These are phyloP conservation scores for Bergia puertoricense DNA, from an alignment of 92 coral and sea anemone species.

Conservation along the genomic window DNA sequence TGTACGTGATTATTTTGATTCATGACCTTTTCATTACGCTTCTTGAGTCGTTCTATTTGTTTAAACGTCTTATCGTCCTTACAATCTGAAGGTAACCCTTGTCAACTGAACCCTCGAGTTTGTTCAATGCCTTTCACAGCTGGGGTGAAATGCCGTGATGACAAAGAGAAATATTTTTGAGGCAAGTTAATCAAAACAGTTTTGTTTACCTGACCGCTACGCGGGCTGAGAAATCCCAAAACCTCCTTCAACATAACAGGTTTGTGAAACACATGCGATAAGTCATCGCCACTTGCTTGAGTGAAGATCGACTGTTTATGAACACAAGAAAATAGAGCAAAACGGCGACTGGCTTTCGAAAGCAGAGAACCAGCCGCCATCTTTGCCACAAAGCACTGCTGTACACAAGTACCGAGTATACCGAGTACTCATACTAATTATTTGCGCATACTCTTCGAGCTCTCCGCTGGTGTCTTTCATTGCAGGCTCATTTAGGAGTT, in stretches of 20 bases:
- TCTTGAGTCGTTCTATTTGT: too few species aligned
- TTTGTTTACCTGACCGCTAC: conserved; percentile 64
- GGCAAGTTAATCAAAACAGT: background rate
- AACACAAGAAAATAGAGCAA: conserved; percentile 58
- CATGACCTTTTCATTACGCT: background rate
- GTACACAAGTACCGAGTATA: conserved; percentile 36
- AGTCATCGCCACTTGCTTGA: conserved; percentile 52
- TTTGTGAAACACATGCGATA: conserved; percentile 68
- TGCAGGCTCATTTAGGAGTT: background rate
- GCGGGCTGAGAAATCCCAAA: conserved; percentile 78
- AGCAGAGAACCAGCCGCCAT: conserved; percentile 70
- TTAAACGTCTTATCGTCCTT: background rate
- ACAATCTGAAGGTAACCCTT: background rate
- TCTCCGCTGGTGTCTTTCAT: background rate
- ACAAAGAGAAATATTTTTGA: conserved; percentile 1
- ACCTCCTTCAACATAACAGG: conserved; percentile 88
- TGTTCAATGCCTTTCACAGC: background rate
- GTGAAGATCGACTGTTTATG: conserved; percentile 58
- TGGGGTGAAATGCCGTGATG: background rate
- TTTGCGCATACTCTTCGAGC: background rate
- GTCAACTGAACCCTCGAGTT: background rate
- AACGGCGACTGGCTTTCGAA: conserved; percentile 59
- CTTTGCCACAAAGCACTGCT: conserved; percentile 32
- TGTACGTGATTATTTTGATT: background rate
- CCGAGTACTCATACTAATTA: background rate